These are phyloP conservation scores for Camelus bactrianus DNA, from an alignment of 2,113 vertebrate genomes.

Conservation along the genomic window DNA sequence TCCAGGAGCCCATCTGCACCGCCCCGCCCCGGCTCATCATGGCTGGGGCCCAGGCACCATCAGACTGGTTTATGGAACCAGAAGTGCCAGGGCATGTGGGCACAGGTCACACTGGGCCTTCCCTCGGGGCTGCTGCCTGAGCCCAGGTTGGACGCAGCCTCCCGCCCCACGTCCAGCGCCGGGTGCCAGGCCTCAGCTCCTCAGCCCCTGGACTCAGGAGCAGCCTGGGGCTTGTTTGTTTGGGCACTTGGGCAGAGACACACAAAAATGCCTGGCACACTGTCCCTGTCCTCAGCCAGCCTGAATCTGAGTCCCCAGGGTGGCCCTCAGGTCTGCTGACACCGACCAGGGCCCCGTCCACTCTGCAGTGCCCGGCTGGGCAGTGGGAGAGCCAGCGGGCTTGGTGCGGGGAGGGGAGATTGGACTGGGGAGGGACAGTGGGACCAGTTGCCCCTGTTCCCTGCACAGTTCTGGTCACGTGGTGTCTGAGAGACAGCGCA, in stretches of 20 bases:
- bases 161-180: too few species aligned
- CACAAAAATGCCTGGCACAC: not conserved
- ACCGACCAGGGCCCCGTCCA: not conserved
- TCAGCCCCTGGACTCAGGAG: not conserved
- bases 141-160: not conserved
- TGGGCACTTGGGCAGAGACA: not conserved
- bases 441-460: not conserved
- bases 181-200: not conserved
- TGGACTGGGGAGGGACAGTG: not conserved
- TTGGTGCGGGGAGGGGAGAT: not conserved
- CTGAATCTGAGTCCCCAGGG: not conserved
- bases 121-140: not conserved
- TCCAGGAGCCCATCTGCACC: not conserved
- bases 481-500: not conserved
- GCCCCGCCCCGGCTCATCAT: accelerated
- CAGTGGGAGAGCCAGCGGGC: not conserved
- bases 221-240: not conserved
- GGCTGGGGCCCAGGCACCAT: too few species aligned
- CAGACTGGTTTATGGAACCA: not conserved
- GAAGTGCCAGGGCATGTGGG: not conserved
- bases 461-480: not conserved
- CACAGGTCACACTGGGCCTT: not conserved
- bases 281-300: not conserved
- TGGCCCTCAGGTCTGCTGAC: not conserved
- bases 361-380: not conserved